These are phyloP conservation scores for Dendrocincla fuliginosa DNA, from an alignment of 2,797 vertebrate species.

Conservation along the genomic window DNA sequence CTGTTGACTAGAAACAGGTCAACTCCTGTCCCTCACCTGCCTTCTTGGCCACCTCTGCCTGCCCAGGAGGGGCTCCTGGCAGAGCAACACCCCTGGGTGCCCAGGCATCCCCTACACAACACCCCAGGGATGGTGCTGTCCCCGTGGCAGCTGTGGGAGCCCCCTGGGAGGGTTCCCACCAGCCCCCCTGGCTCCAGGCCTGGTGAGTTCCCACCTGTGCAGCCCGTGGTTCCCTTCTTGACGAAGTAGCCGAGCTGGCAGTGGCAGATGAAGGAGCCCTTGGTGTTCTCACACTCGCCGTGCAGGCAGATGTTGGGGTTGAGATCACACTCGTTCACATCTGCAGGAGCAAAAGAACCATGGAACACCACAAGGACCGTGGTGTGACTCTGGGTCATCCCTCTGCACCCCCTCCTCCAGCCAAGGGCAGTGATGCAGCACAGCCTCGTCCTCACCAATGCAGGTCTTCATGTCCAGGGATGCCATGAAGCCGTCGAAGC, in stretches of 20 bases:
- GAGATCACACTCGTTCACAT: conserved; percentile 92
- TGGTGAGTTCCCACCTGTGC: conserved; percentile 81
- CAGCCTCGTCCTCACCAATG: conserved; percentile 80
- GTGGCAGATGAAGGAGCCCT: conserved; percentile 94
- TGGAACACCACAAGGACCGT: not conserved
- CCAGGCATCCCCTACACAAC: not conserved
- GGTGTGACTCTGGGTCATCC: too few species aligned
- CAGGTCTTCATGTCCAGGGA: conserved; percentile 91
- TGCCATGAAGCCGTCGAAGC: conserved; percentile 91
- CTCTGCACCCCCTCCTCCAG: not conserved
- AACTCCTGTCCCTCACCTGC: not conserved
- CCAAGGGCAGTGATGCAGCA: not conserved
- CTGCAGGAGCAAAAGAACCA: conserved; percentile 61
- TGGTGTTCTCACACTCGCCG: conserved; percentile 93
- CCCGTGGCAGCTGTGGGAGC: not conserved
- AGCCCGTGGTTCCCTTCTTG: conserved; percentile 91
- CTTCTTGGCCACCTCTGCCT: not conserved
- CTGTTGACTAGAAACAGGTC: not conserved
- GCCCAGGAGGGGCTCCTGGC: not conserved
- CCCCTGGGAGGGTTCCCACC: not conserved
- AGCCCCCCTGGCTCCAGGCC: not conserved
- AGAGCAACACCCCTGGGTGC: not conserved
- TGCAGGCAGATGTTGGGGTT: conserved; percentile 95
- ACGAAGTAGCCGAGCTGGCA: conserved; percentile 90
- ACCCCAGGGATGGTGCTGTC: not conserved